Evolutionary conservation across 2,797 vertebrate species (phyloP), one percentile per base, ranked within the genome.

Genomic region (Sparus aurata): DNA sequence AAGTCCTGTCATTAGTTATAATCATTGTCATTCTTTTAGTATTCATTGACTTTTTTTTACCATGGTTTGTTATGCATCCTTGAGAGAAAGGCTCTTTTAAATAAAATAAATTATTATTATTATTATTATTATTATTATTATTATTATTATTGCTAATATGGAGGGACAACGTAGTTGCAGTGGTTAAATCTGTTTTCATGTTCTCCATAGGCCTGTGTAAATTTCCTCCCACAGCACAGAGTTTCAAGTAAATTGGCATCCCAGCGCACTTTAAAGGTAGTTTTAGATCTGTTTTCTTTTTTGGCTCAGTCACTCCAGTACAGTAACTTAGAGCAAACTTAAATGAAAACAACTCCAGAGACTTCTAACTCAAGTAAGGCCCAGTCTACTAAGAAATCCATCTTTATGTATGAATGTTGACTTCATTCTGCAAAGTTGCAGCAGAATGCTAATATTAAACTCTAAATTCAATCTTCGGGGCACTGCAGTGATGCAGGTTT

Each of bases 391-490:
- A 43, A 67, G 66, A 43, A 45, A 73, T 43, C 43, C 22, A 75
- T 58, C 68, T 71, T 58, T 63, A 71, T 79, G 68, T 41, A 68
- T 67, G 67, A 52, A 43, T 58, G 23, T 18, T 11, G 43, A 57
- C n/a, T 27, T 27, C 43, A n/a, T 15, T 62, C 6, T 17, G 27
- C 34, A 79, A 62, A 61, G 62, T 57, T 50, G 41, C 60, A 50
- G 34, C 22, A n/a, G 50, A 74, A 65, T 71, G 41, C 54, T 71
- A 66, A 65, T 69, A 22, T 54, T 22, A 30, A 76, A 15, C 72
- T 67, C 10, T 12, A 17, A 55, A 43, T 6, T 27, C 2, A 49
- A 45, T 47, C n/a, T 62, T 18, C 4, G 3, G 12, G 12, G 12
- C 62, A 63, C 22, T 23, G 34, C 63, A 43, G 43, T 46, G 43